Conservation (phyloP, 2,888 invertebrate species). For the Liopterus haemorrhoidalis region DNA sequence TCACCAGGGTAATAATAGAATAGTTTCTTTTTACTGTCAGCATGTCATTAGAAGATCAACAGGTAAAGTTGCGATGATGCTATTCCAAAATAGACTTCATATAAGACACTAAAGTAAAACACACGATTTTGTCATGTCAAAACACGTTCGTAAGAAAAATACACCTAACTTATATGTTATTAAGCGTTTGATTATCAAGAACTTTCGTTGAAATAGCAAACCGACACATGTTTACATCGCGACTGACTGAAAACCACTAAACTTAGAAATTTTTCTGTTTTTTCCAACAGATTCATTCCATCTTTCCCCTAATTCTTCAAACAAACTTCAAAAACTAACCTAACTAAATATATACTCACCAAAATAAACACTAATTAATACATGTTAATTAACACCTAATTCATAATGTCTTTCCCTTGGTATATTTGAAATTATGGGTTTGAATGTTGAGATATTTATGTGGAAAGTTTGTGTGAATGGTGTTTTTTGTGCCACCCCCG, state of each 20-base stretch:
- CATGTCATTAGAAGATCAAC: too few relatives aligned
- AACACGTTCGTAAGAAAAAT: slow-evolving; percentile 15
- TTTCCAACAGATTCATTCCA: slow-evolving; percentile 20
- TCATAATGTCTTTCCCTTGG: too few relatives aligned
- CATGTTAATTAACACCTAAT: too few relatives aligned
- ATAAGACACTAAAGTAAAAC: slow-evolving; percentile 12
- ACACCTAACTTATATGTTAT: too few relatives aligned
- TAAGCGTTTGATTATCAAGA: slow-evolving; percentile 18
- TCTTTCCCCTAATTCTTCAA: slow-evolving; percentile 15
- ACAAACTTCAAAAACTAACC: slow-evolving; percentile 15
- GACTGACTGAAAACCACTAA: slow-evolving; percentile 29
- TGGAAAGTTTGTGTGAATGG: slow-evolving; percentile 43
- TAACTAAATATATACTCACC: too few relatives aligned
- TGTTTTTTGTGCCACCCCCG: slow-evolving; percentile 42
- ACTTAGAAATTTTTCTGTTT: slow-evolving; percentile 30
- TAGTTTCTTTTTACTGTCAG: too few relatives aligned
- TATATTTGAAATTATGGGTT: too few relatives aligned
- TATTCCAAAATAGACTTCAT: slow-evolving; percentile 17
- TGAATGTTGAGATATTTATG: too few relatives aligned
- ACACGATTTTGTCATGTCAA: slow-evolving; percentile 14
- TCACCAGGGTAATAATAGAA: too few relatives aligned
- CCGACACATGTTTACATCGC: slow-evolving; percentile 29
- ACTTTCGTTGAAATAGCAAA: slow-evolving; percentile 25
- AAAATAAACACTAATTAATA: too few relatives aligned
- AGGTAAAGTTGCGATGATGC: too few relatives aligned